phyloP scores from a whole-genome alignment of 2,113 vertebrate species.

The Dasyurus viverrinus region DNA sequence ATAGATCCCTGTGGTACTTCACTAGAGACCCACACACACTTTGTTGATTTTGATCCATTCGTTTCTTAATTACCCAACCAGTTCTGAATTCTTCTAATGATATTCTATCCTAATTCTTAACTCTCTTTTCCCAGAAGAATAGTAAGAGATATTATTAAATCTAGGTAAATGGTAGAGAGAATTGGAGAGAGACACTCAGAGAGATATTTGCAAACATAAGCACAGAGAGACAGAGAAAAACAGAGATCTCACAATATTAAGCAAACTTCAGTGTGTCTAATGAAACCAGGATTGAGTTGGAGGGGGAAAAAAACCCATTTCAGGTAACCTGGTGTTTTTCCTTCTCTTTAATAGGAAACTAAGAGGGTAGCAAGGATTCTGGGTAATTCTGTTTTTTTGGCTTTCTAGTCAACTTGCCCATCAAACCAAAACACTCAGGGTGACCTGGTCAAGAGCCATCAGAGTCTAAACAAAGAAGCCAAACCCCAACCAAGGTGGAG shows the following conservation, averaged over 20 bases:
- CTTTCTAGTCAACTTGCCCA: background rate
- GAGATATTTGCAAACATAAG: background rate
- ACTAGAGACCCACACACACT: background rate
- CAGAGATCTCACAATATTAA: background rate
- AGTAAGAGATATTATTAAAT: background rate
- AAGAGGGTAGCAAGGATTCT: background rate
- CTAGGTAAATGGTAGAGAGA: background rate
- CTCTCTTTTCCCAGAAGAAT: background rate
- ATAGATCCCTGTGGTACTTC: background rate
- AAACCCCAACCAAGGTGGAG: background rate
- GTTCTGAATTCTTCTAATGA: background rate
- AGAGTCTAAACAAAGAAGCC: background rate
- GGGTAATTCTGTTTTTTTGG: background rate
- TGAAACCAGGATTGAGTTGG: background rate
- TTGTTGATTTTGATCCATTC: background rate
- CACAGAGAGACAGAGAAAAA: background rate
- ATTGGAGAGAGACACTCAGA: background rate
- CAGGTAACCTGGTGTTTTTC: background rate
- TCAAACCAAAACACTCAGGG: background rate
- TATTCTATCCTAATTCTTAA: background rate
- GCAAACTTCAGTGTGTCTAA: background rate
- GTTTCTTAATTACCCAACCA: background rate
- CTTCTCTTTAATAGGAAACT: background rate
- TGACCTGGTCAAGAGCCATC: background rate
- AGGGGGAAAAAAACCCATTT: background rate